phyloP scores from a whole-genome alignment of 1,140 invertebrate species.

The Pseudomyrmex sp. region DNA sequence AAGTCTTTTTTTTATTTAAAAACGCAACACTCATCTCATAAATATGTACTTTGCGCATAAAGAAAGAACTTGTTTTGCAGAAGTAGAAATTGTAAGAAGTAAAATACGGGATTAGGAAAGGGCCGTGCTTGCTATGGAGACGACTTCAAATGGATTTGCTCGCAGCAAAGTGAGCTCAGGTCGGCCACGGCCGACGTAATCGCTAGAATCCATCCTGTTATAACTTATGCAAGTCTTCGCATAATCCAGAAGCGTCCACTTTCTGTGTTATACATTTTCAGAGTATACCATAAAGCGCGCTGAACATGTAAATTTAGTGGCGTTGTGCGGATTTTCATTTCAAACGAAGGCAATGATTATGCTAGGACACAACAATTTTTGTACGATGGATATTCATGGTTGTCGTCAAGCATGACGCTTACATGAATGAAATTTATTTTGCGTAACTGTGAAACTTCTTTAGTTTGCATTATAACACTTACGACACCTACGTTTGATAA shows the following conservation, averaged over 20 bases:
- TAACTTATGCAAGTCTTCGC: conserved; percentile 61
- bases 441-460: not conserved
- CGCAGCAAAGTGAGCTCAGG: conserved; percentile 55
- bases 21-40: conserved; percentile 42
- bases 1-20: conserved; percentile 38
- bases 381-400: conserved; percentile 48
- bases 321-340: conserved; percentile 50
- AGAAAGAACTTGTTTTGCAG: conserved; percentile 35
- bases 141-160: conserved; percentile 62
- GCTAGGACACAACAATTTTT: conserved; percentile 9
- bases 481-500: not conserved
- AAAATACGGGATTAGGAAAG: conserved; percentile 51
- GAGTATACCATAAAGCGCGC: conserved; percentile 32
- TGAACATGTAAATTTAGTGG: conserved; percentile 56
- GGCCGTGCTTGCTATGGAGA: conserved; percentile 37
- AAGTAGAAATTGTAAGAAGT: conserved; percentile 58
- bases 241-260: conserved; percentile 55
- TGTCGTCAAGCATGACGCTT: conserved; percentile 24
- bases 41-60: conserved; percentile 52
- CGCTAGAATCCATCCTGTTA: conserved; percentile 62
- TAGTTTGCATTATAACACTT: conserved; percentile 24
- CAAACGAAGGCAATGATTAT: conserved; percentile 42
- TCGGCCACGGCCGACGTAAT: conserved; percentile 46
- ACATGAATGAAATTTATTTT: conserved; percentile 26
- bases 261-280: conserved; percentile 51